Evolutionary conservation across 2,888 invertebrate genomes (phyloP).

Genomic region (Alloscopus bannaensis): DNA sequence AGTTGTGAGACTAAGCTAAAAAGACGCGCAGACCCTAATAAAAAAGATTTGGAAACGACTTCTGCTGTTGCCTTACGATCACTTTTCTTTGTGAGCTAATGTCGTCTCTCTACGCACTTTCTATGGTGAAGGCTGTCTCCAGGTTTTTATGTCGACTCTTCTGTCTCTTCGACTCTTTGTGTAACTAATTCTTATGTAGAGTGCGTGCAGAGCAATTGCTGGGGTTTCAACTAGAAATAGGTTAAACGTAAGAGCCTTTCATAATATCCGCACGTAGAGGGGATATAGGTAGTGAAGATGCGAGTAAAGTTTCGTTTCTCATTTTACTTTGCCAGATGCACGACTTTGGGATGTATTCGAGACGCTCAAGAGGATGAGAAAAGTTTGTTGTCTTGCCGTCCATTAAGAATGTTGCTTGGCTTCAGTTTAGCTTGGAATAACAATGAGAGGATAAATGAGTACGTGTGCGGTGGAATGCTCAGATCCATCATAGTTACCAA

Average conservation of each 20-base stretch:
- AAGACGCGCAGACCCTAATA: background rate
- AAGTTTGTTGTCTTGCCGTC: no score
- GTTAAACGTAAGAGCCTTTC: background rate
- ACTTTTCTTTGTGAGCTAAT: background rate
- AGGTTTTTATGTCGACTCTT: background rate
- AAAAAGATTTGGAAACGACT: constrained; percentile 15
- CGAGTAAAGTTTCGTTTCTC: background rate
- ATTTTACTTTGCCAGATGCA: background rate
- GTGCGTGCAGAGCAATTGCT: constrained; percentile 39
- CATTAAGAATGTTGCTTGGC: no score
- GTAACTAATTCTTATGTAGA: constrained; percentile 45
- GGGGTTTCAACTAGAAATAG: constrained; percentile 31
- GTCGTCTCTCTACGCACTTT: background rate
- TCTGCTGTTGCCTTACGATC: background rate
- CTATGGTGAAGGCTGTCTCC: background rate
- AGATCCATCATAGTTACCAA: no score
- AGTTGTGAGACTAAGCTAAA: constrained; percentile 11
- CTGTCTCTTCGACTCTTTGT: no score
- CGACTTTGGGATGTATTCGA: no score
- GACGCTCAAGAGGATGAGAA: no score
- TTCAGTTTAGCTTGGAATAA: background rate
- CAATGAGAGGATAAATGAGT: no score
- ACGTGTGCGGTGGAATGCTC: no score
- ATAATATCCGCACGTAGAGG: background rate
- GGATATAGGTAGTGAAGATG: background rate